Evolutionary conservation across 2,888 invertebrate genomes (phyloP).

Genomic region (Synanthedon myopaeformis): DNA sequence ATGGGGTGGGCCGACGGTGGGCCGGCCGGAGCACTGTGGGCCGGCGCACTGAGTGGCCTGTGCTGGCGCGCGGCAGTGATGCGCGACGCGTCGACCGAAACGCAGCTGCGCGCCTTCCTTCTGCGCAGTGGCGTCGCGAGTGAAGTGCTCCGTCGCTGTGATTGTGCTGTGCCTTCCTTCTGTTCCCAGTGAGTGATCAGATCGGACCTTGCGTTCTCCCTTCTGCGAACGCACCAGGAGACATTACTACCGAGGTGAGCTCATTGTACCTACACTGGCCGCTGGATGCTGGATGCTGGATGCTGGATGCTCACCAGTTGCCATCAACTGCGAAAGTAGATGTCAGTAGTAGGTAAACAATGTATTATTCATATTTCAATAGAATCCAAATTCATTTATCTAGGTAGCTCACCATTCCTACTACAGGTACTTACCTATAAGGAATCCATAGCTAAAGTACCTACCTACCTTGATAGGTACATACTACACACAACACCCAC

Average conservation of each 20-base stretch:
- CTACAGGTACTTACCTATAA: no score
- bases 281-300: background rate
- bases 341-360: background rate
- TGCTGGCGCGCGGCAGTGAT: constrained; percentile 22
- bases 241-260: background rate
- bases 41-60: constrained; percentile 5
- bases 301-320: background rate
- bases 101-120: constrained; percentile 12
- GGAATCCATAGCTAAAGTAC: no score
- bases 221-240: no score
- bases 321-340: background rate
- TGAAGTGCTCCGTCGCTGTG: constrained; percentile 12
- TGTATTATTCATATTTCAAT: no score
- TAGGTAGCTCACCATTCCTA: no score
- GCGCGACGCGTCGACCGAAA: constrained; percentile 32
- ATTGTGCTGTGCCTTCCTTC: constrained; percentile 2
- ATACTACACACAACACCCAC: no score
- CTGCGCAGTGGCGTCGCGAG: constrained; percentile 4
- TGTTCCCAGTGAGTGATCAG: no score
- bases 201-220: no score
- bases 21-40: constrained; percentile 7
- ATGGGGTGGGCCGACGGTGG: constrained; percentile 6
- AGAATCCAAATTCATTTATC: no score
- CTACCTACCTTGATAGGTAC: no score
- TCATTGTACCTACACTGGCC: background rate